Conservation (phyloP, 2,113 vertebrate genomes). For the Psilopogon haemacephalus region DNA sequence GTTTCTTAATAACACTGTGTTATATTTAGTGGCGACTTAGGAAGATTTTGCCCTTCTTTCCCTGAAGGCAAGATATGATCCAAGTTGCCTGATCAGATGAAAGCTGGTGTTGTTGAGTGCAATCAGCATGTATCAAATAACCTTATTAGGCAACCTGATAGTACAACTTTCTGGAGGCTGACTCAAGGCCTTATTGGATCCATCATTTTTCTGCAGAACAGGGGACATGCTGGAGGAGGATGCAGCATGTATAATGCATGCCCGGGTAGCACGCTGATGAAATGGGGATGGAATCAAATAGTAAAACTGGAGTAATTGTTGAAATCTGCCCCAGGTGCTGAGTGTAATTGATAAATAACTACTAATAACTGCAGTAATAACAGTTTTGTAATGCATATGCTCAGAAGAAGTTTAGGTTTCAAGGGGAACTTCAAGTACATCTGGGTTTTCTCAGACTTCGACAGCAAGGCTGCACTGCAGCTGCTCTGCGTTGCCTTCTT, state of each 20-base stretch:
- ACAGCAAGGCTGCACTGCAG: not conserved
- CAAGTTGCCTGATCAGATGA: not conserved
- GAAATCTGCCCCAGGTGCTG: not conserved
- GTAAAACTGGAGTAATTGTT: not conserved
- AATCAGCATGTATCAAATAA: not conserved
- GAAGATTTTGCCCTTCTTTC: constrained; percentile 2
- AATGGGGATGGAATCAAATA: constrained; percentile 22
- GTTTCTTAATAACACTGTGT: constrained; percentile 43
- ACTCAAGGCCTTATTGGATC: not conserved
- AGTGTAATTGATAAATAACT: constrained; percentile 39
- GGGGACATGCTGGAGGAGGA: not conserved
- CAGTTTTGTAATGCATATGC: not conserved
- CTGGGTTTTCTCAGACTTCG: not conserved
- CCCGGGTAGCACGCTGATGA: not conserved
- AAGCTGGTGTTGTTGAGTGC: not conserved
- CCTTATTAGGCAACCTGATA: constrained; percentile 5
- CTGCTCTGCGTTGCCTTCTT: not conserved
- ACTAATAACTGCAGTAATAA: not conserved
- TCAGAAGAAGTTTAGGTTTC: not conserved
- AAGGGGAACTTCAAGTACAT: not conserved
- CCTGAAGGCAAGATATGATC: not conserved
- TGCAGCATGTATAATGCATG: constrained; percentile 7
- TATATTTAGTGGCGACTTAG: not conserved
- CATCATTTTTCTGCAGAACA: not conserved
- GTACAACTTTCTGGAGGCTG: not conserved